Percentiles rank a stretch among this genome's conserved stretches.
Conservation (phyloP, 2,797 vertebrate species). For the Falco cherrug region DNA sequence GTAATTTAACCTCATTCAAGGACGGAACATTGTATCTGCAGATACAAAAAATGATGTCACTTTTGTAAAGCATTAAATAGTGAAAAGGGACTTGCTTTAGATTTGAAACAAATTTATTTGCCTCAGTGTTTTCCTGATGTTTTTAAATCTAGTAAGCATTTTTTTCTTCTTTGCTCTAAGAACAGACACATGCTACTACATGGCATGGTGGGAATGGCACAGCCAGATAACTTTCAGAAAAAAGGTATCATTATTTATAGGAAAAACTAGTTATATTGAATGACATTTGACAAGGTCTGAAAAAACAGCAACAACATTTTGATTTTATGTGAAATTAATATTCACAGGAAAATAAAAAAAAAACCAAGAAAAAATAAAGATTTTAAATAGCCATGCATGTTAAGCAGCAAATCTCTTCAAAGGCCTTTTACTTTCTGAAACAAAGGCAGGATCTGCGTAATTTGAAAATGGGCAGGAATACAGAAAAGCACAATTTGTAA, state of each 20-base stretch:
- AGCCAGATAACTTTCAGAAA: not conserved
- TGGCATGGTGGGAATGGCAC: not conserved
- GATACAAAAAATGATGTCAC: not conserved
- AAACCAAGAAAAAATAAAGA: fast-evolving
- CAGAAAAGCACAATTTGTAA: not conserved
- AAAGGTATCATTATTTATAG: not conserved
- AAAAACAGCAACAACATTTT: not conserved
- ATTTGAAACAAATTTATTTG: not conserved
- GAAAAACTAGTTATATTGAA: not conserved
- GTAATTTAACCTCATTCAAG: not conserved
- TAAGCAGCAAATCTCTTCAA: not conserved
- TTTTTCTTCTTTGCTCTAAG: not conserved
- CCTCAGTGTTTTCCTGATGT: not conserved
- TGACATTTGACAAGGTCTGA: not conserved
- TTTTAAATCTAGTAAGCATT: not conserved
- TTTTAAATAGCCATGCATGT: not conserved
- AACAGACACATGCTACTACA: not conserved
- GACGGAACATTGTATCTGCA: not conserved
- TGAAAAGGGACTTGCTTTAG: not conserved
- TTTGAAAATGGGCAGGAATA: not conserved
- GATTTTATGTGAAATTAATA: not conserved
- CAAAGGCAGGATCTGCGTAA: not conserved
- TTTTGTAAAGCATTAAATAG: not conserved
- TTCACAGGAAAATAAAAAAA: not conserved
- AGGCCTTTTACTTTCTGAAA: not conserved